Conservation (phyloP, 2,113 vertebrate species). For the Hypanus sabinus region DNA sequence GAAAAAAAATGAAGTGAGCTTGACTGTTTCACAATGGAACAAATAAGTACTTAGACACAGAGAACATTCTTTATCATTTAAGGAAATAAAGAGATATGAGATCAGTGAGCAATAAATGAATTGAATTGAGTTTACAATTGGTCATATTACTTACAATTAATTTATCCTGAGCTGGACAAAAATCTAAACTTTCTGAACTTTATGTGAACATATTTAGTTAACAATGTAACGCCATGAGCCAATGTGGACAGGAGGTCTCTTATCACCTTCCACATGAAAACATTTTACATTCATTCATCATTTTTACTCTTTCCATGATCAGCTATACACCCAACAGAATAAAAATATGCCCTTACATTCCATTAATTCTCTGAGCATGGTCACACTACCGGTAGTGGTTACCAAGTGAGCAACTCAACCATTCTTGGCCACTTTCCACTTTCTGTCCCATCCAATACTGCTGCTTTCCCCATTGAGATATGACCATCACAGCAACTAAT, state of each 20-base stretch:
- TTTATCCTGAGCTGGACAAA: background rate
- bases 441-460: background rate
- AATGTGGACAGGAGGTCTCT: no score
- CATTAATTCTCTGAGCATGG: no score
- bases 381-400: background rate
- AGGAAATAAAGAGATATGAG: no score
- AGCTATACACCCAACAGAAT: background rate
- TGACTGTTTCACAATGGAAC: background rate
- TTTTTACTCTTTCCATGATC: no score
- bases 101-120: no score
- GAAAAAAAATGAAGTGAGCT: background rate
- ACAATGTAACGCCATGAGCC: no score
- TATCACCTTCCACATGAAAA: no score
- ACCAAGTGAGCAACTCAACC: background rate
- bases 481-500: background rate
- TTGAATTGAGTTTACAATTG: background rate
- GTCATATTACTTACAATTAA: background rate
- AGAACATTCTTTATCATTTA: no score
- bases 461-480: background rate
- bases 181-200: background rate
- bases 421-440: background rate
- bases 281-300: no score
- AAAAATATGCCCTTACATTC: background rate
- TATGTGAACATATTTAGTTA: background rate
- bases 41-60: background rate